Conservation (phyloP, 2,888 invertebrate species). For the Chloromyia formosa region DNA sequence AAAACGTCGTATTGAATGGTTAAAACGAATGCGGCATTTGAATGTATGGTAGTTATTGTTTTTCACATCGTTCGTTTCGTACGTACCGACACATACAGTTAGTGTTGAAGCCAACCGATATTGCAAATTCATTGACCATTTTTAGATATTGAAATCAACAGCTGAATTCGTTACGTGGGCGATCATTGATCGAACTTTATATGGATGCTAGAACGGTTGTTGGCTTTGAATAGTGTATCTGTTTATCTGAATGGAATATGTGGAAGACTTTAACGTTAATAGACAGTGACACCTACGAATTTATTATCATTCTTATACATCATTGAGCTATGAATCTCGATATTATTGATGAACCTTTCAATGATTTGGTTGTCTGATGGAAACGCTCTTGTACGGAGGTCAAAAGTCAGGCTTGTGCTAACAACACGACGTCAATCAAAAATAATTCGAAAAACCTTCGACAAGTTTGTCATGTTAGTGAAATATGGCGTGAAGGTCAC, state of each 20-base stretch:
- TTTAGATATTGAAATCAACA: slow-evolving; percentile 35
- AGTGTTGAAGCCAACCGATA: neutral
- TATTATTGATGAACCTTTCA: neutral
- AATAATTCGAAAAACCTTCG: no score
- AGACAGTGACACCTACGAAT: neutral
- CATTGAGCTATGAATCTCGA: no score
- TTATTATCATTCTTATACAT: neutral
- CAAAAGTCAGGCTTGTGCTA: no score
- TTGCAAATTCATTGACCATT: slow-evolving; percentile 37
- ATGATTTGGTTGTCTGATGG: no score
- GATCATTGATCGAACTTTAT: slow-evolving; percentile 37
- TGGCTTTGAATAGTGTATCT: slow-evolving; percentile 12
- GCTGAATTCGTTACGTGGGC: slow-evolving; percentile 29
- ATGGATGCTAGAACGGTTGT: slow-evolving; percentile 27
- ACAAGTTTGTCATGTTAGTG: no score
- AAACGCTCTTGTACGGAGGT: no score
- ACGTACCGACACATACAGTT: neutral
- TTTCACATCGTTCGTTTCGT: neutral
- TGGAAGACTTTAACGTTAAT: neutral
- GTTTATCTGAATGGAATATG: slow-evolving; percentile 19
- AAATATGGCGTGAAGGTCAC: no score
- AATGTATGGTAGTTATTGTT: neutral
- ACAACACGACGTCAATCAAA: no score
- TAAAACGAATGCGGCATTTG: no score
- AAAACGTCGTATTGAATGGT: neutral